These are phyloP conservation scores for Colletes collaris DNA, from an alignment of 2,888 invertebrate genomes.

Conservation along the genomic window DNA sequence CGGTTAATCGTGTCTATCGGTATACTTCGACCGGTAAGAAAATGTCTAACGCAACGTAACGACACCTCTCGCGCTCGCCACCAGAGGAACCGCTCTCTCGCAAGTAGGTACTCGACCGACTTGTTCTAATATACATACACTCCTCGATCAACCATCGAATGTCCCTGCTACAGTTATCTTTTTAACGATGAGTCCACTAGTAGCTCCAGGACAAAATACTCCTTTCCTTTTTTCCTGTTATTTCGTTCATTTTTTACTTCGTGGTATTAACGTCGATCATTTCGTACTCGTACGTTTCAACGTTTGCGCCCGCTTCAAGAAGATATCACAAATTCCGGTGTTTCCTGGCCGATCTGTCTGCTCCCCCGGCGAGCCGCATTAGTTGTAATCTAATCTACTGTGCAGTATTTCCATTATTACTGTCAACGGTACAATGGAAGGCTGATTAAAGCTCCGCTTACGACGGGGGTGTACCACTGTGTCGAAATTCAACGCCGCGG, in stretches of 20 bases:
- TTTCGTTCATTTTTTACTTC: no score
- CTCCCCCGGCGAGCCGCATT: slow-evolving; percentile 59
- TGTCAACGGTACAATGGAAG: slow-evolving; percentile 68
- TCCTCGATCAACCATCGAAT: no score
- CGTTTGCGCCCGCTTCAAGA: background rate
- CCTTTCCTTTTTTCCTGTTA: no score
- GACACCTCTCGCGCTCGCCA: no score
- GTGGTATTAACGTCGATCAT: slow-evolving; percentile 7
- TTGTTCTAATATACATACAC: no score
- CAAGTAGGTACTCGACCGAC: no score
- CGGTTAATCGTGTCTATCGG: background rate
- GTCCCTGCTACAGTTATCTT: no score
- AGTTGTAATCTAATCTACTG: slow-evolving; percentile 73
- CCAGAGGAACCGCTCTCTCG: no score
- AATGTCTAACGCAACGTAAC: no score
- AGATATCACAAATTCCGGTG: slow-evolving; percentile 11
- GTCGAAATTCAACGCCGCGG: slow-evolving; percentile 13
- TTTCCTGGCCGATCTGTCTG: slow-evolving; percentile 16
- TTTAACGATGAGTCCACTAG: no score
- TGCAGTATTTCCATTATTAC: slow-evolving; percentile 72
- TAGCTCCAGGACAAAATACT: no score
- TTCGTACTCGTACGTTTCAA: background rate
- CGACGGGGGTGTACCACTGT: background rate
- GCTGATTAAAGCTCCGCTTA: slow-evolving; percentile 69
- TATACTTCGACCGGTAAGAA: no score